Conservation (phyloP, 2,113 vertebrate genomes). For the Phainopepla nitens region DNA sequence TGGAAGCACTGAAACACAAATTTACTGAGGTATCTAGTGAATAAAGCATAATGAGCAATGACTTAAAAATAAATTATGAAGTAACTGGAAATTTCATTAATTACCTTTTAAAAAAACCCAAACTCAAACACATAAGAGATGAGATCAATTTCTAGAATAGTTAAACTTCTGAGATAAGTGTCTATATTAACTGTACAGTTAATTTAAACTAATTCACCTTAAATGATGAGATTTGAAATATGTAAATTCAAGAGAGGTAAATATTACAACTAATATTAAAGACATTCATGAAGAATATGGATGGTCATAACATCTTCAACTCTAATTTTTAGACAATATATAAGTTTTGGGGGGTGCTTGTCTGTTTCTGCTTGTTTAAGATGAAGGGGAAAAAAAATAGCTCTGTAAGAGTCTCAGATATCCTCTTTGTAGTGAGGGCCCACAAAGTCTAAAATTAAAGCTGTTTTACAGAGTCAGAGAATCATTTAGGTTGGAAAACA, state of each 20-base stretch:
- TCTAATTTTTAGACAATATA: background rate
- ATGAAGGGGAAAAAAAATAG: background rate
- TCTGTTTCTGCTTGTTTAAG: background rate
- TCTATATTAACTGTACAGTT: background rate
- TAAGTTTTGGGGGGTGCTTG: accelerated
- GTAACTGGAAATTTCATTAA: background rate
- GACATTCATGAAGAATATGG: background rate
- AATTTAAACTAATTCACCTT: background rate
- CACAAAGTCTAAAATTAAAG: background rate
- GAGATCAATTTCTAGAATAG: background rate
- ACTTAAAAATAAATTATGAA: background rate
- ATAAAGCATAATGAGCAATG: background rate
- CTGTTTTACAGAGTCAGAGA: background rate
- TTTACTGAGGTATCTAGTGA: background rate
- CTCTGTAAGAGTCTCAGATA: background rate
- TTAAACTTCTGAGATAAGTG: background rate
- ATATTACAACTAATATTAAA: background rate
- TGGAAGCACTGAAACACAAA: background rate
- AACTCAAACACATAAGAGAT: background rate
- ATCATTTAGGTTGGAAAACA: background rate
- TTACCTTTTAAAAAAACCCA: background rate
- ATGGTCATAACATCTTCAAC: background rate
- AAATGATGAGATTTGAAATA: background rate
- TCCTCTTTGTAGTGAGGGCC: background rate
- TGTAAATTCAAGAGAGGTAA: background rate